Percentiles rank a stretch among this genome's conserved stretches.
Conservation (phyloP, 2,888 invertebrate species). For the Gari tellinella region DNA sequence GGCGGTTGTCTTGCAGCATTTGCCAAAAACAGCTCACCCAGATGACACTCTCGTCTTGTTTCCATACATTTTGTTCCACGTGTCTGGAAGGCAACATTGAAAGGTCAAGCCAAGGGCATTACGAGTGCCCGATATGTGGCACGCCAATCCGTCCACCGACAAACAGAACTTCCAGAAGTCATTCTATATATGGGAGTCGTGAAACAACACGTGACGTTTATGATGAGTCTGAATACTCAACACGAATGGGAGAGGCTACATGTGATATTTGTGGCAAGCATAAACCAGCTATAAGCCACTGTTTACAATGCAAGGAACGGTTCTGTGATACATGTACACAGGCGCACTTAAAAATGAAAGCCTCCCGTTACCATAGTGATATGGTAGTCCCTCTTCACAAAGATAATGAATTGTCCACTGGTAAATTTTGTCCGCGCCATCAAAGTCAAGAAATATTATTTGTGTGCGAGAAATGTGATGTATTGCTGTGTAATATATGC, state of each 20-base stretch:
- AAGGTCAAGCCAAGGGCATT: constrained; percentile 7
- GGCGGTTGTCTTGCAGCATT: constrained; percentile 42
- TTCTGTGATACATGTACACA: constrained; percentile 46
- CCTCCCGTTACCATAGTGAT: constrained; percentile 52
- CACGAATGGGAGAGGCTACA: not conserved
- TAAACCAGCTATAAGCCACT: constrained; percentile 35
- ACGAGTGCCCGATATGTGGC: constrained; percentile 48
- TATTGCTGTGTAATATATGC: constrained; percentile 40
- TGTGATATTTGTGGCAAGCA: constrained; percentile 46
- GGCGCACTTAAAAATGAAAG: constrained; percentile 52
- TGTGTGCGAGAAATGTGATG: constrained; percentile 43
- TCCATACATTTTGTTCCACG: constrained; percentile 49
- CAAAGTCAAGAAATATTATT: constrained; percentile 44
- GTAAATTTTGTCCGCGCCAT: constrained; percentile 38
- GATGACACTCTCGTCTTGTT: constrained; percentile 51
- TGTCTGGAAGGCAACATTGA: constrained; percentile 33
- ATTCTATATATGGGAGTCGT: too few relatives aligned
- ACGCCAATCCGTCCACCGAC: constrained; percentile 20
- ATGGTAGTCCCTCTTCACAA: constrained; percentile 38
- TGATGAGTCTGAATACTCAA: too few relatives aligned
- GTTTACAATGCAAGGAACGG: constrained; percentile 49
- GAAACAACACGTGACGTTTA: too few relatives aligned
- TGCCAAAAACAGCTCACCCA: constrained; percentile 38
- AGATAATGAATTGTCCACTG: not conserved
- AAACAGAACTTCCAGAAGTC: not conserved